phyloP scores from a whole-genome alignment of 2,113 vertebrate genomes.

The Myodes glareolus region DNA sequence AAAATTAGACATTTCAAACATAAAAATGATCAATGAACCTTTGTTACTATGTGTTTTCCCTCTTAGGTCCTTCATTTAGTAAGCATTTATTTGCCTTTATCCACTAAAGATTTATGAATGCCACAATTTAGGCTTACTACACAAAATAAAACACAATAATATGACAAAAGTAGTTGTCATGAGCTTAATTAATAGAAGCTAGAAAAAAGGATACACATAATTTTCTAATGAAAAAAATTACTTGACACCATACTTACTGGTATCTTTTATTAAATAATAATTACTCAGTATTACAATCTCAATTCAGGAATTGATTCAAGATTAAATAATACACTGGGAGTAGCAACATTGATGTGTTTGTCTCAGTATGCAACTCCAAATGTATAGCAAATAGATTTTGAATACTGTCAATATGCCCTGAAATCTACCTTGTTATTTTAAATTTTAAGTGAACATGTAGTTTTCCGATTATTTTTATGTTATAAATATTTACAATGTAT shows the following conservation, averaged over 20 bases:
- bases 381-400: neutral
- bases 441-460: neutral
- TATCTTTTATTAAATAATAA: neutral
- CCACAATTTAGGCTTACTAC: neutral
- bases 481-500: neutral
- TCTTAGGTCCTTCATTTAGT: neutral
- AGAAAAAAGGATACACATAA: neutral
- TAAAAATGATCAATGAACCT: neutral
- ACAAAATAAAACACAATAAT: neutral
- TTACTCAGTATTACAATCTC: neutral
- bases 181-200: neutral
- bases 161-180: neutral
- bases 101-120: neutral
- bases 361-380: neutral
- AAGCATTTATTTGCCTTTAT: neutral
- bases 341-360: neutral
- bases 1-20: neutral
- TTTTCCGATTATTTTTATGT: slow-evolving; percentile 27
- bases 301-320: neutral
- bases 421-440: neutral
- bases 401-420: neutral
- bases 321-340: neutral
- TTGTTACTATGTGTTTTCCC: neutral
- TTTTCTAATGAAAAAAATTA: neutral
- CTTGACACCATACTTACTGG: neutral